Base-by-base conservation (phyloP, 2,888 invertebrate species). In the Peribatodes rhomboidaria region DNA sequence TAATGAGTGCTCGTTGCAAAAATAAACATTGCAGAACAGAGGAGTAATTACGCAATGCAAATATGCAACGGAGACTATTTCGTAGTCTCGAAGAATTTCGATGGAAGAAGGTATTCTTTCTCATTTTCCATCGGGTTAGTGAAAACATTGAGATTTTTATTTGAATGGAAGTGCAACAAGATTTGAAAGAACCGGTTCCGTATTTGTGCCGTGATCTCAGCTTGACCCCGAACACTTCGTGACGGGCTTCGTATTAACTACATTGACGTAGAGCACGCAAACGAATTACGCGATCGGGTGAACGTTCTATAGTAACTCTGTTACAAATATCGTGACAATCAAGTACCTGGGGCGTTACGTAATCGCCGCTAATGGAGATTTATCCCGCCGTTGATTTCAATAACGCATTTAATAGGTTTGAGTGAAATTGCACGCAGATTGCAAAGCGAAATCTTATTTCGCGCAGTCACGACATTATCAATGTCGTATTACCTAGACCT, bases 221-320 rank as follows among this genome's bases (percentile, higher is more conserved):
- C 59, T 67, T 84, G 85, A 88, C 86, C 86, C 81, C 81, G 81
- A 84, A 83, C 77, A 79, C 75, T 84, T 88, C 86, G 86, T 87
- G 87, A 81, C 85, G 80, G 80, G 79, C 79, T 76, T 79, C 80
- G 79, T 79, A 82, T 77, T 75, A 80, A 80, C 77, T 75, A 78
- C 81, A 76, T 75, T 76, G 74, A 69, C 69, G 69, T 78, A 78
- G 64, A 74, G 80, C 87, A 87, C 87, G 85, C 86, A 73, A 87
- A 79, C 80, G 78, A 80, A 83, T 80, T 80, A 84, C 82, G 78
- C 84, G 81, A 83, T 75, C 81, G 78, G 81, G 83, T 84, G 82
- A 88, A 86, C 76, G 86, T 82, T 85, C 80, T 75, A 72, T 74
- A 77, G 73, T 74, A 78, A 82, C 72, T 80, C 77, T 75, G 79